Conservation (phyloP, 2,113 vertebrate species). For the Tachysurus vachellii region DNA sequence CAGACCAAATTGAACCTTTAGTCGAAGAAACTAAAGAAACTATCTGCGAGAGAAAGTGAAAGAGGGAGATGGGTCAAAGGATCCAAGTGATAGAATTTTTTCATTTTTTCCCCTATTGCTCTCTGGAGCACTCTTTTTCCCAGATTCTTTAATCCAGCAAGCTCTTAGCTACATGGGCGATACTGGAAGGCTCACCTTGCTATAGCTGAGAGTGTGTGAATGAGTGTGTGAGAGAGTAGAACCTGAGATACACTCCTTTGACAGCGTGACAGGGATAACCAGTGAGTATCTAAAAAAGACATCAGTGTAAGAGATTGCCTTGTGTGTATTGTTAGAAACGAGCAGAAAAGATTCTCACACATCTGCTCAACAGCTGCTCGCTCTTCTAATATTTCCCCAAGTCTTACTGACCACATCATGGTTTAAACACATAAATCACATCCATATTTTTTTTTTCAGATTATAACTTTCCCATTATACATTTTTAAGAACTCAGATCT, state of each 20-base stretch:
- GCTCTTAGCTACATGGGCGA: neutral
- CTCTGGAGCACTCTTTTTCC: neutral
- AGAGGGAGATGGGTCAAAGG: neutral
- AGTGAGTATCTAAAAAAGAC: neutral
- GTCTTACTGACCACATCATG: neutral
- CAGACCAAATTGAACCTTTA: neutral
- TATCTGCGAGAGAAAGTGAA: neutral
- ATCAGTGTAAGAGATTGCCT: neutral
- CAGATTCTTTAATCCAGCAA: neutral
- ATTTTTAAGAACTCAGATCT: neutral
- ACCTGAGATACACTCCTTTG: neutral
- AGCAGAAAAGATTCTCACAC: conserved; percentile 6
- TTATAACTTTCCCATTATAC: neutral
- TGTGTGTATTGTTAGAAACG: neutral
- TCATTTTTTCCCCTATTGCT: neutral
- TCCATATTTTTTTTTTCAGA: neutral
- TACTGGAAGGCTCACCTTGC: neutral
- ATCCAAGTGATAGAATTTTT: neutral
- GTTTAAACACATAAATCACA: conserved; percentile 25
- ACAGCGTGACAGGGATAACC: neutral
- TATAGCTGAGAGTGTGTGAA: neutral
- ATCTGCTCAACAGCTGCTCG: conserved; percentile 24
- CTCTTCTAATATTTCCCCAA: neutral
- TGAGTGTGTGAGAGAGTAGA: conserved; percentile 6
- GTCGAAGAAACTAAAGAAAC: neutral